Base-by-base conservation (phyloP, 2,113 vertebrate species). In the Muscicapa adusta region DNA sequence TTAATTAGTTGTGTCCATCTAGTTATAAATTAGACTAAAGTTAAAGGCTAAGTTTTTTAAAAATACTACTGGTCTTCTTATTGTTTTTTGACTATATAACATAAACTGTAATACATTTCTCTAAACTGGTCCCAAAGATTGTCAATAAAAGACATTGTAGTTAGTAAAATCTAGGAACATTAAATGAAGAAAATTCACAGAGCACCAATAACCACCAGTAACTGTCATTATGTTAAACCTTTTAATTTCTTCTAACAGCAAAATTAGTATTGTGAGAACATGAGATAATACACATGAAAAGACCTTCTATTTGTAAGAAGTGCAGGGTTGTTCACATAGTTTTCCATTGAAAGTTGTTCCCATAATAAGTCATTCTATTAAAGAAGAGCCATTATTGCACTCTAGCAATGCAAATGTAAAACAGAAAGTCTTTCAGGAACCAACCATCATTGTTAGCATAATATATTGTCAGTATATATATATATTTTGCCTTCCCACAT, bases 1-100 rank as follows among this genome's bases (percentile, higher is more conserved):
- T 97, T 96, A 97, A 97, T 97, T 97, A 97, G 87, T 96, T 96
- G 85, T 97, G 94, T 97, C 94, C 20, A 6, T 96, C 89, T 95
- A 95, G 77, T 88, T 95, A 84, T 94, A 97, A 96, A 96, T 86
- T 83, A 95, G 71, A 89, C 75, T 62, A 77, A 93, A 89, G 85
- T 91, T 95, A 94, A 94, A 23, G 48, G 87, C 88, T 96, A 94
- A 89, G 45, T 16, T 79, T 97, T 95, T 96, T 95, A 85, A 58
- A 97, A 97, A 91, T 87, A 76, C 33, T 90, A 42, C 85, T 57
- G 76, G 60, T 94, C 92, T 96, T 96, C 74, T 91, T 96, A 61
- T 14, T 92, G 75, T 10, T 81, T 95, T 28, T 94, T 96, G 79
- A 85, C 62, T 94, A 8, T 75, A 13, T 94, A 66, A 84, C 38